Base-by-base conservation (phyloP, 2,797 vertebrate genomes). In the Neosalanx taihuensis region DNA sequence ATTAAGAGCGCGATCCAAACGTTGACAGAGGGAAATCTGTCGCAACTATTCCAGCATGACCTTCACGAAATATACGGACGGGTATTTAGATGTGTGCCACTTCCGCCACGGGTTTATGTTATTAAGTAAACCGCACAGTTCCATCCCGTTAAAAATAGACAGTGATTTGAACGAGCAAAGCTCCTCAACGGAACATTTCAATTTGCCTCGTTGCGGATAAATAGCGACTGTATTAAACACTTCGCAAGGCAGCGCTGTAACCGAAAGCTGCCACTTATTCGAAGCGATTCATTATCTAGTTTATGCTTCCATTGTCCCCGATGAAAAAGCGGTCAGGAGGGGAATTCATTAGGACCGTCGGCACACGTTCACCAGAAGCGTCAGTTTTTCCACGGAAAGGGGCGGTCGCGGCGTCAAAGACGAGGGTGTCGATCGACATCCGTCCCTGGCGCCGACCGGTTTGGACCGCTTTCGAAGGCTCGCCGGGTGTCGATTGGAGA, bases 401-500 rank as follows among this genome's bases (percentile, higher is more conserved):
- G 2, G 37, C 12, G 1, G 37, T 41, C 35, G 35, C 6, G 5
- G 1, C 7, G 5, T 35, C 37, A 41, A 41, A 2, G 37, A 12
- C 10, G 9, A 41, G 37, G 6, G 37, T 12, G 9, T 41, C 37
- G 12, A 41, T 41, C 37, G 37, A 12, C 37, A 41, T 41, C 37
- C 37, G 12, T 41, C 37, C 0, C 37, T 2, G 37, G 37, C 1
- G 37, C 37, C 37, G 37, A 35, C 7, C 35, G 6, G 37, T 41
- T 41, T 41, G 12, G 37, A 41, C 0, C 10, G 2, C 6, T 10
- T 41, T 41, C 37, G 12, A 10, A 12, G 37, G 12, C 12, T 12
- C 37, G 2, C 12, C 6, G 9, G 17, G 81, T 89, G 84, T 89
- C 91, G 90, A 92, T 90, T 90, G 86, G 86, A 84, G 23, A 82